phyloP scores from a whole-genome alignment of 2,113 vertebrate genomes.

The Zootoca vivipara region DNA sequence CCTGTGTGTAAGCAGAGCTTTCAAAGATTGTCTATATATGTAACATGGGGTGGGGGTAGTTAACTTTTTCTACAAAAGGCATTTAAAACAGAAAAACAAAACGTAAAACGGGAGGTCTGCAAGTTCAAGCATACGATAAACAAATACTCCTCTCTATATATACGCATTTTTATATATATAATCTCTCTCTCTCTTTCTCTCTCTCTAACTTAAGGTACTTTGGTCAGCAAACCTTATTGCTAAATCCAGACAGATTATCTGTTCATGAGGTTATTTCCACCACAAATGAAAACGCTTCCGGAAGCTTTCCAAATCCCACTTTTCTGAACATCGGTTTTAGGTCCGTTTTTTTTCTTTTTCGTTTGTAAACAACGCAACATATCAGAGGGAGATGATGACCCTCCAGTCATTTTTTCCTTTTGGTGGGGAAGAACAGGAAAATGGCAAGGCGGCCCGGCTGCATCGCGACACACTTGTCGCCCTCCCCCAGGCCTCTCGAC shows the following conservation, averaged over 20 bases:
- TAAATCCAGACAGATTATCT: conserved; percentile 25
- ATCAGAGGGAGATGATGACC: not conserved
- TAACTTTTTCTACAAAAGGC: conserved; percentile 29
- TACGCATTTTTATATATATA: conserved; percentile 30
- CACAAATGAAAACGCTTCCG: not conserved
- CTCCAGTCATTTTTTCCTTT: not conserved
- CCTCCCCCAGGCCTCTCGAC: not conserved
- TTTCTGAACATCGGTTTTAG: conserved; percentile 11
- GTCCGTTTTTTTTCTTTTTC: too few species aligned
- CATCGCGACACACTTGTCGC: not conserved
- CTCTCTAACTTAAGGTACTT: conserved; percentile 32
- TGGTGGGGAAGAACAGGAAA: conserved; percentile 13
- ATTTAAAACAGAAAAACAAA: conserved; percentile 37
- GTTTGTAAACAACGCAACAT: conserved; percentile 48
- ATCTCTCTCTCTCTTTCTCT: conserved; percentile 27
- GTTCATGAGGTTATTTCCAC: conserved; percentile 17
- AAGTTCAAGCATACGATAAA: conserved; percentile 65
- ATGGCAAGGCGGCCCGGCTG: not conserved
- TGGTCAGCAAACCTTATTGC: conserved; percentile 60
- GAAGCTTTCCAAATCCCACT: not conserved
- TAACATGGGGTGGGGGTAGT: conserved; percentile 11
- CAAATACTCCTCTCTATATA: conserved; percentile 49
- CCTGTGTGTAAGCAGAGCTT: conserved; percentile 5
- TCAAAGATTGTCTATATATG: conserved; percentile 20
- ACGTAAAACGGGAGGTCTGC: conserved; percentile 41